Percentiles rank a stretch among this genome's conserved stretches.
phyloP scores from a whole-genome alignment of 2,888 invertebrate genomes.

The Dolichomitus sp. region DNA sequence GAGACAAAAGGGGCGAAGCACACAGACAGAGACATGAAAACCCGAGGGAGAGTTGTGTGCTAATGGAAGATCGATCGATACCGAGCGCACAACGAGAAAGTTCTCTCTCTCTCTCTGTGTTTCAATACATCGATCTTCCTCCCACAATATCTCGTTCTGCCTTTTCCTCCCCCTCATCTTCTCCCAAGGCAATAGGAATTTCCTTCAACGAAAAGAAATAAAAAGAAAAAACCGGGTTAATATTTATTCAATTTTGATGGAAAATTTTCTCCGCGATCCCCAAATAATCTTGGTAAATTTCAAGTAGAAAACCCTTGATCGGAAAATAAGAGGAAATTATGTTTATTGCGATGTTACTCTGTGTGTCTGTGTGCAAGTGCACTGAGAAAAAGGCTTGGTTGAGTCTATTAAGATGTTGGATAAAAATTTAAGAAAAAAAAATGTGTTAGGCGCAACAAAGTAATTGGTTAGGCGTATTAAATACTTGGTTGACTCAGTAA shows the following conservation, averaged over 20 bases:
- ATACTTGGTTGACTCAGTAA: too few species aligned
- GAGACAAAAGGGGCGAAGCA: not conserved
- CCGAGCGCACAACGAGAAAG: conserved; percentile 18
- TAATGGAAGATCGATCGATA: conserved; percentile 61
- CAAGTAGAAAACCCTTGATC: not conserved
- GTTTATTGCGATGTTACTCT: too few species aligned
- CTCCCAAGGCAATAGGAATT: not conserved
- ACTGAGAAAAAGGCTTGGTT: not conserved
- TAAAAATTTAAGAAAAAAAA: too few species aligned
- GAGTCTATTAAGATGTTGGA: too few species aligned
- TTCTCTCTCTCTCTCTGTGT: not conserved
- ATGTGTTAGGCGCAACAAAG: too few species aligned
- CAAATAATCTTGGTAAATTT: not conserved
- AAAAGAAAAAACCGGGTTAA: not conserved
- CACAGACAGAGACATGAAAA: not conserved
- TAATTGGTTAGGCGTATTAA: too few species aligned
- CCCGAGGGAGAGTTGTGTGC: conserved; percentile 8
- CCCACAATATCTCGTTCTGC: conserved; percentile 23
- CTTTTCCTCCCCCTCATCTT: not conserved
- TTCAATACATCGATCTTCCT: conserved; percentile 28
- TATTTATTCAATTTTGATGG: conserved; percentile 46
- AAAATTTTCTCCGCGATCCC: not conserved
- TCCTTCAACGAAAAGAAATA: not conserved
- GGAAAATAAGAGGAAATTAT: too few species aligned
- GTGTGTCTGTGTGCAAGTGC: too few species aligned